Evolutionary conservation across 2,888 invertebrate species (phyloP), one percentile per base, ranked within the genome.

Genomic region (Drosophila macrothrix): DNA sequence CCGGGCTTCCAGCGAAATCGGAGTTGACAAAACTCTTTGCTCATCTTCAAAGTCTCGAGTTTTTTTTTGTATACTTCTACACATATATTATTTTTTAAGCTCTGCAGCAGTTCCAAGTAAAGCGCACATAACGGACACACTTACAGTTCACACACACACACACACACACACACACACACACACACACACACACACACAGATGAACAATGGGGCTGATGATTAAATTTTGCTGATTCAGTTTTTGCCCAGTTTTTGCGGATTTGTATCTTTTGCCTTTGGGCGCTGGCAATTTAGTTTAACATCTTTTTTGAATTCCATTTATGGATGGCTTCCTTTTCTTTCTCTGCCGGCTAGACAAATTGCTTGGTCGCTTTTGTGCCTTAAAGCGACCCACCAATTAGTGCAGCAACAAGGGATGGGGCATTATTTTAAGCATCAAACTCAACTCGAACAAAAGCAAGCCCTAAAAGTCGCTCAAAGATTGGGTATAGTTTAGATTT

Each of bases 151-250:
- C 1, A 43, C 41, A 43, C 22, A 19, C 35, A 25, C 29, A 28
- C 28, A 25, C 25, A 28, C 28, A 50, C 46, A 69, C 1, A 43
- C 41, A 43, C 22, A 19, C 35, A 25, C 29, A 28, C 28, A 25
- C 25, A 28, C 28, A 29, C 29, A 29, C 29, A 50, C 46, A 69
- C 1, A 43, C 22, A 43, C 25, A 12, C 37, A 37, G 49, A 52
- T 54, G 43, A 55, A 67, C 62, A 59, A 54, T 71, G 63, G 43
- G 22, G 29, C 64, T 76, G 85, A 80, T 88, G 85, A 90, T 90
- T 85, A 86, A 86, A 80, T 90, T 85, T 75, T 78, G 76, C 73
- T 83, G 90, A 85, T 83, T 90, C 90, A 88, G 82, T 72, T 60
- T 52, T 37, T n/a, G 19, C 46, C 4, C 46, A 46, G 46, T 41